These are phyloP conservation scores for Mormyrus hasselquistii DNA, from an alignment of 2,797 vertebrate species.

Conservation along the genomic window DNA sequence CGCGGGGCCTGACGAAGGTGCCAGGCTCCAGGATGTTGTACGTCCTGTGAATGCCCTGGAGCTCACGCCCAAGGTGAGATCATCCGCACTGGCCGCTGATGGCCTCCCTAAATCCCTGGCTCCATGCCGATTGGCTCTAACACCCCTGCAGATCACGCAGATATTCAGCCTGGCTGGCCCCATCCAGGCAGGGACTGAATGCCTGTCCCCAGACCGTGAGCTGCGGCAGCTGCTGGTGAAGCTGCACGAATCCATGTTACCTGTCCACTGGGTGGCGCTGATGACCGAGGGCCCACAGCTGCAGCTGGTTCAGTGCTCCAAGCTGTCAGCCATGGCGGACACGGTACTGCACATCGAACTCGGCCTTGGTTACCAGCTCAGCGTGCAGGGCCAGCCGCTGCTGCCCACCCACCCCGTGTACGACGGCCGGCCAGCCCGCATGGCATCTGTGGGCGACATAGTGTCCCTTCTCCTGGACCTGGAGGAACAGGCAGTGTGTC, in stretches of 20 bases:
- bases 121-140: not conserved
- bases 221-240: slow-evolving; percentile 37
- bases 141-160: slow-evolving; percentile 26
- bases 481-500: slow-evolving; percentile 42
- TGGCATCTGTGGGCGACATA: slow-evolving; percentile 30
- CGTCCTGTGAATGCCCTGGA: not conserved
- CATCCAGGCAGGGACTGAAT: not conserved
- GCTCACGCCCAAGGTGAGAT: slow-evolving; percentile 34
- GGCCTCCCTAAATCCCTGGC: not conserved
- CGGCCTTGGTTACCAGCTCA: slow-evolving; percentile 42
- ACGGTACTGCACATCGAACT: slow-evolving; percentile 42
- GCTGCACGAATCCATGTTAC: slow-evolving; percentile 36
- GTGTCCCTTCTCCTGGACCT: slow-evolving; percentile 42
- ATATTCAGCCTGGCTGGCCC: slow-evolving; percentile 31
- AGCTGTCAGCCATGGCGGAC: slow-evolving; percentile 48
- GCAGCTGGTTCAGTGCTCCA: slow-evolving; percentile 50
- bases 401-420: slow-evolving; percentile 43
- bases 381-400: slow-evolving; percentile 44
- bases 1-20: slow-evolving; percentile 8
- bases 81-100: not conserved
- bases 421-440: slow-evolving; percentile 35
- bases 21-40: not conserved
- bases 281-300: slow-evolving; percentile 42
- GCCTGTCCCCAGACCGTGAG: slow-evolving; percentile 14
- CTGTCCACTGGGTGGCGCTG: slow-evolving; percentile 46